Evolutionary conservation across 30 jellyfish, hydroid and myxozoan species (phyloP).

Genomic region (Aurelia sp.): DNA sequence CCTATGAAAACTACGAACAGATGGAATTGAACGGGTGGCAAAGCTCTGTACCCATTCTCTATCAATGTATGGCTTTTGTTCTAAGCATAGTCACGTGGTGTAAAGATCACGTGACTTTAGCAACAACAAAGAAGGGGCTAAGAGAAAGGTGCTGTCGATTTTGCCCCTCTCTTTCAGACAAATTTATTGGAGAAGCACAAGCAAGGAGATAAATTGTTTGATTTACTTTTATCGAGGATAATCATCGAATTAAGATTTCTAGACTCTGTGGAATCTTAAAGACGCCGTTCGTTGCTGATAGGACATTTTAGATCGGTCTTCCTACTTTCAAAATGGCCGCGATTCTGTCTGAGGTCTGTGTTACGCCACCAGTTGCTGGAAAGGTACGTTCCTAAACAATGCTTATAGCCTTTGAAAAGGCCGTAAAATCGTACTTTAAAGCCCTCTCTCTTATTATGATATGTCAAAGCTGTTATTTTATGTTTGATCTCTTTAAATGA

Average conservation of each 20-base stretch:
- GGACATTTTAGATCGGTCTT: neutral
- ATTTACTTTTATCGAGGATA: too few species aligned
- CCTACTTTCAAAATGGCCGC: slow-evolving; percentile 78
- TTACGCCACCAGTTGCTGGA: slow-evolving; percentile 62
- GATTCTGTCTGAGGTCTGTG: slow-evolving; percentile 52
- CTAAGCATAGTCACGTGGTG: slow-evolving; percentile 23
- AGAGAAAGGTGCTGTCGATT: slow-evolving; percentile 67
- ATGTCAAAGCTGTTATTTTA: too few species aligned
- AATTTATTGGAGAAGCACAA: neutral
- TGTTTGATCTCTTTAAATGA: too few species aligned
- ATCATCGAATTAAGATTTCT: too few species aligned
- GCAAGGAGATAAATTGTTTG: too few species aligned
- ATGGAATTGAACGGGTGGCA: slow-evolving; percentile 78
- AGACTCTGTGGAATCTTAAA: too few species aligned
- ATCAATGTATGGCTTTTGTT: slow-evolving; percentile 50
- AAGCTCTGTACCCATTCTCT: slow-evolving; percentile 76
- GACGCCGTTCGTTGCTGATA: neutral
- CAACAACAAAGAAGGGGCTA: slow-evolving; percentile 75
- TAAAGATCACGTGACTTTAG: slow-evolving; percentile 53
- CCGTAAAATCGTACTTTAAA: neutral
- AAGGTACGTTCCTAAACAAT: slow-evolving; percentile 26
- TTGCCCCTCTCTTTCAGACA: slow-evolving; percentile 44
- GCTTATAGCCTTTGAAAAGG: neutral
- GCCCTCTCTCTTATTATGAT: slow-evolving; percentile 28
- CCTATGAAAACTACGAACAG: slow-evolving; percentile 61